Base-by-base conservation (phyloP, 2,113 vertebrate genomes). In the Clarias macrocephalus region DNA sequence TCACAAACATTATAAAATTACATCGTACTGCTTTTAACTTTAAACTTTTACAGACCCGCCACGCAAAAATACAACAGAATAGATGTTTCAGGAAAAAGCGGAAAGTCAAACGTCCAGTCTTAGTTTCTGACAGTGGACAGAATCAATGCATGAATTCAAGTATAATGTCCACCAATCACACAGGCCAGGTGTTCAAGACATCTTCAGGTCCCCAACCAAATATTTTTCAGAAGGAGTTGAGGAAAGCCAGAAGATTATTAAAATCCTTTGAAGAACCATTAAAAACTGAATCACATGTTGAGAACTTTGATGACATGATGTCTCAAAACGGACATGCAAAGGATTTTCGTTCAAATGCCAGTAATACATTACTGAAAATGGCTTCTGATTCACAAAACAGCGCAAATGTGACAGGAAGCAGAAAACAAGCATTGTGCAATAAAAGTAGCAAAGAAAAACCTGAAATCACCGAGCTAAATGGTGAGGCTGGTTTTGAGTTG, bases 341-440 rank as follows among this genome's bases (percentile, higher is more conserved):
- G 25, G 33, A 48, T 48, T 59, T 63, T 23, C n/a, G 23, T 76
- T 42, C 57, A 48, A 19, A 63, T 30, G 11, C 19, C 8, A 42
- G 18, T 57, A 59, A 59, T 30, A 63, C 15, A 56, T 57, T 63
- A 76, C 57, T 63, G 72, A 62, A 80, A 79, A 59, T 63, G 19
- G 12, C 56, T 75, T 11, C 23, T 4, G 37, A 63, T 37, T 66
- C 65, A 52, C 83, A 37, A 12, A n/a, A 60, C 42, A 72, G 60
- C 28, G 0, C 79, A 10, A 62, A 60, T 30, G 2, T 21, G 6
- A 25, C n/a, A 37, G 28, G 30, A 84, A 37, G 23, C 56, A n/a
- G 81, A 68, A 83, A 65, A 83, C 37, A 86, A 80, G 63, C 73
- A 48, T 33, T 62, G 33, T 79, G 18, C 33, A 42, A 83, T 68